Conservation (phyloP, 1,140 invertebrate genomes). For the Phortica variegata region DNA sequence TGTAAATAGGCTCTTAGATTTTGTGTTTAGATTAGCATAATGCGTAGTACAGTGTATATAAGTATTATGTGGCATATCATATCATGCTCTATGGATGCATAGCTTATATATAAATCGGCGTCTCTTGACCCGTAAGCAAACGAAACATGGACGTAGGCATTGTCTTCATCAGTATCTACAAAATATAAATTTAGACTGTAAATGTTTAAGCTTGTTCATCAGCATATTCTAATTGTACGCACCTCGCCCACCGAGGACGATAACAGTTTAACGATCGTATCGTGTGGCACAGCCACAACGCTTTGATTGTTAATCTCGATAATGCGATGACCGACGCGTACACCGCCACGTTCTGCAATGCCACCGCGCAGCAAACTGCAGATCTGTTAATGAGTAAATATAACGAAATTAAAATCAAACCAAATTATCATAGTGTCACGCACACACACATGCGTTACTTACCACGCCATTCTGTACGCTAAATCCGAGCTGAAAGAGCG, state of each 20-base stretch:
- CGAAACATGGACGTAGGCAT: slow-evolving; percentile 99
- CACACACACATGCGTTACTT: slow-evolving; percentile 62
- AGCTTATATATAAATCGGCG: slow-evolving; percentile 93
- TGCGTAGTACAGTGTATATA: no score
- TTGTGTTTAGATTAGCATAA: no score
- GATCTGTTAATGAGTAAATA: slow-evolving; percentile 68
- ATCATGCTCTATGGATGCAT: no score
- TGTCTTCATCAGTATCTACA: slow-evolving; percentile 98
- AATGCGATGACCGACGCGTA: slow-evolving; percentile 97
- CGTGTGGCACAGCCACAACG: slow-evolving; percentile 98
- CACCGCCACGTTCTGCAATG: slow-evolving; percentile 97
- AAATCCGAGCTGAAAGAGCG: slow-evolving; percentile 99
- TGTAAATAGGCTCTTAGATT: no score
- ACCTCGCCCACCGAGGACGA: slow-evolving; percentile 99
- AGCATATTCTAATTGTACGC: slow-evolving; percentile 24
- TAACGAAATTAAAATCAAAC: background rate
- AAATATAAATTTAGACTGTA: slow-evolving; percentile 27
- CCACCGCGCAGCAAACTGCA: slow-evolving; percentile 96
- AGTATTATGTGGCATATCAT: no score
- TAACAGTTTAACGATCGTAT: slow-evolving; percentile 97
- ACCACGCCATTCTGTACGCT: slow-evolving; percentile 99
- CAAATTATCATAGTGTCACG: background rate
- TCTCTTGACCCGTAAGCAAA: slow-evolving; percentile 97
- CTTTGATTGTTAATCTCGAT: slow-evolving; percentile 99
- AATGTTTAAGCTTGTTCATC: background rate